Evolutionary conservation across 2,888 invertebrate genomes (phyloP).

Genomic region (Chaetogeoica ovagalla): DNA sequence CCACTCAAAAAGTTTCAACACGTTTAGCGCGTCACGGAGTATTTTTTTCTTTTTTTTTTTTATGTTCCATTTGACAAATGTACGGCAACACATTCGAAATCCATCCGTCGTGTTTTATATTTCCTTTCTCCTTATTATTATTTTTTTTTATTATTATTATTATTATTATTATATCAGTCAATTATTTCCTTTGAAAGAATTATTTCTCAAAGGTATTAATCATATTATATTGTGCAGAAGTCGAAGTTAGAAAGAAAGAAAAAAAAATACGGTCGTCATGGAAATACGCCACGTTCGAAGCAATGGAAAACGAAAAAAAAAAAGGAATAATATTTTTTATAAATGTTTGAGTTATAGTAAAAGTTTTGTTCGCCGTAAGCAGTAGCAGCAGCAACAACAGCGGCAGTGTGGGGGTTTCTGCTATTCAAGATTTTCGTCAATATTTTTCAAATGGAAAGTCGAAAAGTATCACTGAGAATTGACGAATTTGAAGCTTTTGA

Average conservation of each 20-base stretch:
- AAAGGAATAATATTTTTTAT: neutral
- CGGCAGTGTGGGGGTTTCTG: neutral
- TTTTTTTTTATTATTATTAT: no score
- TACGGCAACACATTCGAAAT: neutral
- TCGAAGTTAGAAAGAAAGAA: neutral
- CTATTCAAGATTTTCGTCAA: neutral
- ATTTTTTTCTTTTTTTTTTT: conserved; percentile 16
- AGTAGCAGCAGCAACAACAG: neutral
- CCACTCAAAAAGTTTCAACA: conserved; percentile 32
- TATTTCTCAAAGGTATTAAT: conserved; percentile 25
- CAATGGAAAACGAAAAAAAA: neutral
- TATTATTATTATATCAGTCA: neutral
- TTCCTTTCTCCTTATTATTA: neutral
- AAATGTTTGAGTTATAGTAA: neutral
- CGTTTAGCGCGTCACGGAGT: neutral
- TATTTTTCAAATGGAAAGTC: conserved; percentile 19
- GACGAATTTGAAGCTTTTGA: conserved; percentile 35
- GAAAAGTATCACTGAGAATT: conserved; percentile 23
- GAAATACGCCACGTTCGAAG: conserved; percentile 8
- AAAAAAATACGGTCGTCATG: conserved; percentile 29
- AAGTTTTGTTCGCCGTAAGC: conserved; percentile 13
- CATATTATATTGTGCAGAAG: conserved; percentile 3
- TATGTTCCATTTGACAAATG: conserved; percentile 21
- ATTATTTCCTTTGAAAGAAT: conserved; percentile 7
- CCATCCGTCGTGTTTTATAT: neutral